These are phyloP conservation scores for Tyrophagus putrescentiae DNA, from an alignment of 1,140 invertebrate species.

Conservation along the genomic window DNA sequence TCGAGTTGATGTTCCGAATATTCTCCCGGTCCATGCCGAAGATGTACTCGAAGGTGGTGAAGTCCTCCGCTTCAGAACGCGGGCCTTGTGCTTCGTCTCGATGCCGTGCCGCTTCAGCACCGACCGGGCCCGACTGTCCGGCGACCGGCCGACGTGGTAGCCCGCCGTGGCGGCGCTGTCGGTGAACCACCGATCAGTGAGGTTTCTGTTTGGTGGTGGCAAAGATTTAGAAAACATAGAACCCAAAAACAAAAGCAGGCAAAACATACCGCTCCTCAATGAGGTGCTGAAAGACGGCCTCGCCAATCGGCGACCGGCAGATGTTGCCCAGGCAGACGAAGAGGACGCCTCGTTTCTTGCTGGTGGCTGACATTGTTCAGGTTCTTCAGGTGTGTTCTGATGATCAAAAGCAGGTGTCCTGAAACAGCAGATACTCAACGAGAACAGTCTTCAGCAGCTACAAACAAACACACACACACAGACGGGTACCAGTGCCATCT, in stretches of 20 bases:
- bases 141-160: slow-evolving; percentile 66
- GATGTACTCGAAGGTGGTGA: slow-evolving; percentile 61
- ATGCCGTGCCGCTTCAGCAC: slow-evolving; percentile 55
- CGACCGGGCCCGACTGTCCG: slow-evolving; percentile 56
- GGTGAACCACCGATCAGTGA: slow-evolving; percentile 49
- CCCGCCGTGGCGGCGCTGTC: slow-evolving; percentile 70
- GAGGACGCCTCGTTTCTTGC: slow-evolving; percentile 23
- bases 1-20: slow-evolving; percentile 46
- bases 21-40: slow-evolving; percentile 81
- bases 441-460: no score
- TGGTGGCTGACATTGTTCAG: not conserved
- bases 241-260: slow-evolving; percentile 31
- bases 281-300: slow-evolving; percentile 64
- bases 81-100: slow-evolving; percentile 53
- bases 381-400: no score
- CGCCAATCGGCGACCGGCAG: slow-evolving; percentile 84
- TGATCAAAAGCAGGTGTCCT: no score
- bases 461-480: no score
- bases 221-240: slow-evolving; percentile 9
- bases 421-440: no score
- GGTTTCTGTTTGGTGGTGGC: not conserved
- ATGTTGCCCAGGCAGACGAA: slow-evolving; percentile 47
- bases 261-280: slow-evolving; percentile 45
- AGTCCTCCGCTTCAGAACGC: slow-evolving; percentile 56
- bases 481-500: no score